Conservation (phyloP, 2,797 vertebrate genomes). For the Bradypodion pumilum region DNA sequence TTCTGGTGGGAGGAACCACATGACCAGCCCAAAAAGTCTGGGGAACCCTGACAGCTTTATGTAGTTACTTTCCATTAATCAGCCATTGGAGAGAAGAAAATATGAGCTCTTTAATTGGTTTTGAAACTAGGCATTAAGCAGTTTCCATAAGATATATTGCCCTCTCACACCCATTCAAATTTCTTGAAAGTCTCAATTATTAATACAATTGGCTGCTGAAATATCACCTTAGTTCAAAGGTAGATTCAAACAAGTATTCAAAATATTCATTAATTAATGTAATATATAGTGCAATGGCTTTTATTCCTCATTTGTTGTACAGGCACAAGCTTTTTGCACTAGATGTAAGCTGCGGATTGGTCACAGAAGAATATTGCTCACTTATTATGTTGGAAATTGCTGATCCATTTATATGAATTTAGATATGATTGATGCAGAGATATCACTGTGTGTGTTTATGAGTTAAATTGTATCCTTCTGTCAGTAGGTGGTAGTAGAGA, state of each 20-base stretch:
- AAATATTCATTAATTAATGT: neutral
- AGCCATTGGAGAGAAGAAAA: slow-evolving; percentile 46
- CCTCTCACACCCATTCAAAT: slow-evolving; percentile 5
- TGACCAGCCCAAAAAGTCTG: no score
- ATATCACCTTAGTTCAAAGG: neutral
- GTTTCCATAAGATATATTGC: slow-evolving; percentile 30
- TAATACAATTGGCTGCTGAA: neutral
- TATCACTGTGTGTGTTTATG: no score
- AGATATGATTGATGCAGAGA: no score
- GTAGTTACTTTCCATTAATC: slow-evolving; percentile 54
- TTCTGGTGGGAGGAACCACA: no score
- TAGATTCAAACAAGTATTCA: neutral
- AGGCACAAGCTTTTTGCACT: no score
- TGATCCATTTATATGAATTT: no score
- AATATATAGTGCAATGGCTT: neutral
- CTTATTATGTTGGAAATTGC: no score
- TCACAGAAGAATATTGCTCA: no score
- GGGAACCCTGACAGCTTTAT: slow-evolving; percentile 48
- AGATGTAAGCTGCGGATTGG: no score
- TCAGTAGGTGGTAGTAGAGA: no score
- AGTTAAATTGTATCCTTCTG: no score
- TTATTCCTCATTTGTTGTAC: neutral
- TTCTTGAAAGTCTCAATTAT: slow-evolving; percentile 36
- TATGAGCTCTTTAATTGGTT: slow-evolving; percentile 65
- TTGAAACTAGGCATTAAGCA: slow-evolving; percentile 44